A percentile compares a stretch with the other conserved stretches of the same genome.
Evolutionary conservation across 1,140 invertebrate genomes (phyloP).

Genomic region (Harlomillsia oculata): DNA sequence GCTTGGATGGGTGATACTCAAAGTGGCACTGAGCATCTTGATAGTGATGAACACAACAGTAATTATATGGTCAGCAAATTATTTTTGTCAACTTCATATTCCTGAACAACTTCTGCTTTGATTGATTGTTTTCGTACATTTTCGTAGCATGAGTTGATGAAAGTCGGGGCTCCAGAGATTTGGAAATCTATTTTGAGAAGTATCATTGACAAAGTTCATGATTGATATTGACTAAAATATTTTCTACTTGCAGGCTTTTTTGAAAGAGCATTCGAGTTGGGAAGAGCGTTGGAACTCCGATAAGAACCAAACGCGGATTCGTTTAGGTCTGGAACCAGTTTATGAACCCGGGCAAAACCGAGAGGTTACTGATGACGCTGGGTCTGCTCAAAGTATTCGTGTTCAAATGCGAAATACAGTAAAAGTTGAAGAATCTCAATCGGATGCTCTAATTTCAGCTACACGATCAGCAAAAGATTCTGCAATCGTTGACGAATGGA

Average conservation of each 20-base stretch:
- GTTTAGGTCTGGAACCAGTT: conserved; percentile 1
- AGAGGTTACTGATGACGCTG: conserved; percentile 38
- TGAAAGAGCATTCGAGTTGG: conserved; percentile 71
- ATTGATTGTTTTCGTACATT: too few relatives aligned
- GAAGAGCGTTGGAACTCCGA: conserved; percentile 76
- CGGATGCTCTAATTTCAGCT: neutral
- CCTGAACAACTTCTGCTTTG: too few relatives aligned
- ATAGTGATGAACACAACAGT: conserved; percentile 62
- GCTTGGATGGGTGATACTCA: conserved; percentile 76
- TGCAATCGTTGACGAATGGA: conserved; percentile 32
- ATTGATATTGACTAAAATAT: too few relatives aligned
- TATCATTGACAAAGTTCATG: too few relatives aligned
- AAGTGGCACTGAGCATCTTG: conserved; percentile 71
- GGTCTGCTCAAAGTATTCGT: conserved; percentile 52
- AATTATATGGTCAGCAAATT: conserved; percentile 65
- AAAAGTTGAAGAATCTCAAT: conserved; percentile 34
- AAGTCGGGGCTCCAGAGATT: too few relatives aligned
- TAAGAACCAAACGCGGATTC: too few relatives aligned
- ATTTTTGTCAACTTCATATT: neutral
- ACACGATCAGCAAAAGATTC: neutral
- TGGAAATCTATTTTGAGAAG: too few relatives aligned
- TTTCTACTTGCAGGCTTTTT: conserved; percentile 67
- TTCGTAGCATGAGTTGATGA: too few relatives aligned
- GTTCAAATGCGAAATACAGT: conserved; percentile 58
- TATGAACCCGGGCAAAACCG: conserved; percentile 35